These are phyloP conservation scores for Drosophila arawakana DNA, from an alignment of 1,140 invertebrate species.

Conservation along the genomic window DNA sequence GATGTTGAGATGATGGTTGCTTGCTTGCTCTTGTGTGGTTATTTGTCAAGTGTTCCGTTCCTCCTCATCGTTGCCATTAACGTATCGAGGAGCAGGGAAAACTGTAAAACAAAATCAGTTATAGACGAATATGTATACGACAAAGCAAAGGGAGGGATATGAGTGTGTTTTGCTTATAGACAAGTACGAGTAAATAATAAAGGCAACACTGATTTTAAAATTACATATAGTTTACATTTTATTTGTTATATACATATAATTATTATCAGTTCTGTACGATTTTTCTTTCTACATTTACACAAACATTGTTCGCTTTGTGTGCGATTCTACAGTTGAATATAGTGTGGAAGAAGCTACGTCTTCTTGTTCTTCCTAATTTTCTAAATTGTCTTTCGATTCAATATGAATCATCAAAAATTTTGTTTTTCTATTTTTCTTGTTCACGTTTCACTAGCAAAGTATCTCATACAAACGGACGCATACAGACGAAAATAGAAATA, in stretches of 20 bases:
- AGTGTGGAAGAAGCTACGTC: background rate
- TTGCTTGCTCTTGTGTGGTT: constrained; percentile 31
- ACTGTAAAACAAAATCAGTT: constrained; percentile 82
- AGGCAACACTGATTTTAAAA: constrained; percentile 67
- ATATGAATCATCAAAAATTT: constrained; percentile 49
- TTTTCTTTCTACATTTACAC: constrained; percentile 40
- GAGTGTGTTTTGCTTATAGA: constrained; percentile 32
- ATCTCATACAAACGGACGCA: constrained; percentile 41
- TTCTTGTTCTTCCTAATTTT: constrained; percentile 8
- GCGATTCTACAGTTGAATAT: constrained; percentile 20
- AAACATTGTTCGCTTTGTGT: constrained; percentile 7
- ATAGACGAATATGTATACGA: constrained; percentile 64
- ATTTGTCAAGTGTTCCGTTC: constrained; percentile 69
- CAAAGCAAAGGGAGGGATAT: constrained; percentile 29
- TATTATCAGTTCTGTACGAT: constrained; percentile 66
- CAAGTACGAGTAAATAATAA: constrained; percentile 68
- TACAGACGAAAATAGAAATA: constrained; percentile 52
- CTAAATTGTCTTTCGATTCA: constrained; percentile 39
- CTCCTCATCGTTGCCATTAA: constrained; percentile 80
- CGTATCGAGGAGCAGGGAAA: constrained; percentile 80
- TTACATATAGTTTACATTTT: constrained; percentile 61
- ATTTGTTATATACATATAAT: constrained; percentile 58
- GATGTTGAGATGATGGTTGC: constrained; percentile 9
- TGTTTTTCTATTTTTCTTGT: constrained; percentile 15
- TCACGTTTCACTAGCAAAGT: constrained; percentile 16